These are phyloP conservation scores for Patagioenas fasciata DNA, from an alignment of 2,113 vertebrate genomes.

Conservation along the genomic window DNA sequence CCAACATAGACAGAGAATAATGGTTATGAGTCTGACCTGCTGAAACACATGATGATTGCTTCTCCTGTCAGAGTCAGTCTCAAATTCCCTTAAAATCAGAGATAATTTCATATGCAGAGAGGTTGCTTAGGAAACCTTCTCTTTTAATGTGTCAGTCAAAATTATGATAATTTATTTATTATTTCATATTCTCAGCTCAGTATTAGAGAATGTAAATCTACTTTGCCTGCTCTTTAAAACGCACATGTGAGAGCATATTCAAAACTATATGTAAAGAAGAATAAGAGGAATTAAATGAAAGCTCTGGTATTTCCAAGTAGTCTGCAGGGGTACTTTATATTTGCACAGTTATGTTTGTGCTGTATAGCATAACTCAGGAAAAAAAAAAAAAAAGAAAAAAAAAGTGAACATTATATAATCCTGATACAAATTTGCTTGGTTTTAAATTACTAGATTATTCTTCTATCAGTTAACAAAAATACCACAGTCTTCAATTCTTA, in stretches of 20 bases:
- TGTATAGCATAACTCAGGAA: no score
- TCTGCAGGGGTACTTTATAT: not conserved
- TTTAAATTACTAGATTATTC: not conserved
- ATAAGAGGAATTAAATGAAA: not conserved
- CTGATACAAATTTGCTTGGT: not conserved
- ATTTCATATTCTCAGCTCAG: not conserved
- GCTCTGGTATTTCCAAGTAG: not conserved
- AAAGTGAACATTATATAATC: not conserved
- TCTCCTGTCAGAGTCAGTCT: not conserved
- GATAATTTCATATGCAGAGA: not conserved
- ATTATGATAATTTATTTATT: not conserved
- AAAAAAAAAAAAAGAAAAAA: no score
- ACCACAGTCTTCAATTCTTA: not conserved
- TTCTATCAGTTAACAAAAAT: not conserved
- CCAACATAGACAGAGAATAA: not conserved
- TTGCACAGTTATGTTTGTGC: not conserved
- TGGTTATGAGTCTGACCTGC: not conserved
- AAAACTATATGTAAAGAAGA: not conserved
- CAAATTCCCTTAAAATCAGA: not conserved
- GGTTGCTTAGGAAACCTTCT: not conserved
- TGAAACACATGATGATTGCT: fast-evolving
- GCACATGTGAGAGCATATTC: not conserved
- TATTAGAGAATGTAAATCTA: not conserved
- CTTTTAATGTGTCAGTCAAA: not conserved
- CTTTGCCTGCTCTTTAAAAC: not conserved